Conservation (phyloP, 2,113 vertebrate species). For the Esox niger region DNA sequence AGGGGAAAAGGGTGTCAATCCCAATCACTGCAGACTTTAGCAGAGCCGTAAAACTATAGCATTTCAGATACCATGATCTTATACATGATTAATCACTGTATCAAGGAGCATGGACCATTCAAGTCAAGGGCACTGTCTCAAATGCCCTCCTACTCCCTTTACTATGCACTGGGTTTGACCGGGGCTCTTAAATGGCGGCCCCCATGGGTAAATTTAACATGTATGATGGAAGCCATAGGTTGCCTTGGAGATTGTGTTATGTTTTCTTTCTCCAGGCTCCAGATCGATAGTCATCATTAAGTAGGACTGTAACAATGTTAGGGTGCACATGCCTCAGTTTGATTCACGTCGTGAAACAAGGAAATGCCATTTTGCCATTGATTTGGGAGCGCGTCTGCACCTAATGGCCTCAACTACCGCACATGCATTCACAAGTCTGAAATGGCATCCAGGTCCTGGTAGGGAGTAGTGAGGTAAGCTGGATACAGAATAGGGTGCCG, state of each 20-base stretch:
- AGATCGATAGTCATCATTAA: constrained; percentile 57
- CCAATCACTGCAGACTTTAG: too few relatives aligned
- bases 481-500: too few relatives aligned
- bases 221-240: too few relatives aligned
- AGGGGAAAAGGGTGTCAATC: constrained; percentile 12
- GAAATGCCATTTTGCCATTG: constrained; percentile 50
- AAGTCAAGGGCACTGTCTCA: too few relatives aligned
- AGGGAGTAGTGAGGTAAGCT: too few relatives aligned
- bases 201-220: too few relatives aligned
- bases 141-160: too few relatives aligned
- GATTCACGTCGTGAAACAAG: constrained; percentile 48
- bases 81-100: neutral
- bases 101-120: neutral
- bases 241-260: neutral
- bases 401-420: constrained; percentile 35
- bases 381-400: constrained; percentile 33
- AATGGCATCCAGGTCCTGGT: too few relatives aligned
- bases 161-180: too few relatives aligned
- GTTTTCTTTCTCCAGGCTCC: neutral
- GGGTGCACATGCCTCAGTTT: neutral
- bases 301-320: neutral
- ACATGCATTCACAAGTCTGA: constrained; percentile 3
- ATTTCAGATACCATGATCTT: neutral
- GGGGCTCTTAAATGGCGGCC: too few relatives aligned
- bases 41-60: too few relatives aligned